Evolutionary conservation across 2,113 vertebrate genomes (phyloP).

Genomic region (Sporophila hypoxantha): DNA sequence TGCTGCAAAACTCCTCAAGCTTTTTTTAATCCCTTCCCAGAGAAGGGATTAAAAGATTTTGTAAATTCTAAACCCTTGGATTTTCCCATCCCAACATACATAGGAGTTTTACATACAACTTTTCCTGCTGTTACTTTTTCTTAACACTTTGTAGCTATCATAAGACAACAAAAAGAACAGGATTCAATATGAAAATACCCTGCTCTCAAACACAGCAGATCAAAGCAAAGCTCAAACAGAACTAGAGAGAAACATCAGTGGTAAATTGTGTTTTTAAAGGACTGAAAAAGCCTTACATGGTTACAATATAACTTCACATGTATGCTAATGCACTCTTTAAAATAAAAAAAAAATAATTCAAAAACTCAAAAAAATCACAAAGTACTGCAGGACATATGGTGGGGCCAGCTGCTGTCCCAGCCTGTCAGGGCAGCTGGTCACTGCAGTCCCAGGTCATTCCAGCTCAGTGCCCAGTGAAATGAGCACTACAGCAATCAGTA

Average conservation of each 20-base stretch:
- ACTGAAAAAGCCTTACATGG: neutral
- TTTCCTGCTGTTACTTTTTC: neutral
- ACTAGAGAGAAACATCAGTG: neutral
- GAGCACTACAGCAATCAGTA: neutral
- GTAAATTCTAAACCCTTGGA: neutral
- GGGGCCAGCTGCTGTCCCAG: neutral
- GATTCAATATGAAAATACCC: neutral
- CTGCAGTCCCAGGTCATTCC: neutral
- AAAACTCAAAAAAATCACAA: neutral
- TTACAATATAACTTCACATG: neutral
- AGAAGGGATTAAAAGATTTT: neutral
- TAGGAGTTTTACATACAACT: neutral
- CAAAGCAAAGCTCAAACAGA: neutral
- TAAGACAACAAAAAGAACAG: neutral
- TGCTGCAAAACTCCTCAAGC: neutral
- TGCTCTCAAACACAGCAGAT: neutral
- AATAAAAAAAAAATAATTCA: neutral
- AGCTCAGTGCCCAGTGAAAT: neutral
- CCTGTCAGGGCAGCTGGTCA: neutral
- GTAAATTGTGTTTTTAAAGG: neutral
- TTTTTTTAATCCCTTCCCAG: neutral
- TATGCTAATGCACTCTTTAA: conserved; percentile 16
- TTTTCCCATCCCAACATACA: neutral
- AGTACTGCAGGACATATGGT: neutral
- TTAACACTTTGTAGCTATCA: neutral